These are phyloP conservation scores for Leucosticte australis DNA, from an alignment of 2,113 vertebrate genomes.

Conservation along the genomic window DNA sequence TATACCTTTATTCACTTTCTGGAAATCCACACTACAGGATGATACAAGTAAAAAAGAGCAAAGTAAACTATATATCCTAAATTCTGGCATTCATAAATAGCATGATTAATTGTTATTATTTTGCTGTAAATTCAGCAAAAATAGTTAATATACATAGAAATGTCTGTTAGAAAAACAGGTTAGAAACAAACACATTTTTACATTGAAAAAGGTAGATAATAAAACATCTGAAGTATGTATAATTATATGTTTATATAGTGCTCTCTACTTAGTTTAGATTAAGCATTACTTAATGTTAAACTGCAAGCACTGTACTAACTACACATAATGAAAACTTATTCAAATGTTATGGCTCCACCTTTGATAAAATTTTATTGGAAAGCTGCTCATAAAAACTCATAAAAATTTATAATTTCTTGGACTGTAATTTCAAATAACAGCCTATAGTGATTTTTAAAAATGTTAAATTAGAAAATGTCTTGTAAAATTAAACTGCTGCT, in stretches of 20 bases:
- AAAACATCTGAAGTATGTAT: neutral
- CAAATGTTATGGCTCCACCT: neutral
- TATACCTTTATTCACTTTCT: neutral
- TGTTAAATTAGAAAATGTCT: slow-evolving; percentile 24
- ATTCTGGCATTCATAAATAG: neutral
- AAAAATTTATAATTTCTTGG: slow-evolving; percentile 3
- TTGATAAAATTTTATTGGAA: slow-evolving; percentile 49
- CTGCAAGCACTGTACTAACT: neutral
- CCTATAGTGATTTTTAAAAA: slow-evolving; percentile 13
- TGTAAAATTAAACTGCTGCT: slow-evolving; percentile 42
- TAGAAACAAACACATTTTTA: neutral
- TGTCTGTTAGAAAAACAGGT: neutral
- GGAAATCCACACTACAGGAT: neutral
- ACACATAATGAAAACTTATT: neutral
- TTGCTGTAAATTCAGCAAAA: neutral
- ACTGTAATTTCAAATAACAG: slow-evolving; percentile 41
- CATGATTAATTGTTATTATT: neutral
- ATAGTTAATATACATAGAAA: neutral
- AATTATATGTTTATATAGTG: neutral
- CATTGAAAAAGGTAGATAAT: neutral
- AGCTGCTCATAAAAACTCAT: slow-evolving; percentile 17
- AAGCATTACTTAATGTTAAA: neutral
- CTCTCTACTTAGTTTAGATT: neutral
- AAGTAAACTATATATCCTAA: neutral
- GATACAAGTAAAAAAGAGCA: neutral